Evolutionary conservation across 2,888 invertebrate species (phyloP).

Genomic region (Orthonevra nobilis): DNA sequence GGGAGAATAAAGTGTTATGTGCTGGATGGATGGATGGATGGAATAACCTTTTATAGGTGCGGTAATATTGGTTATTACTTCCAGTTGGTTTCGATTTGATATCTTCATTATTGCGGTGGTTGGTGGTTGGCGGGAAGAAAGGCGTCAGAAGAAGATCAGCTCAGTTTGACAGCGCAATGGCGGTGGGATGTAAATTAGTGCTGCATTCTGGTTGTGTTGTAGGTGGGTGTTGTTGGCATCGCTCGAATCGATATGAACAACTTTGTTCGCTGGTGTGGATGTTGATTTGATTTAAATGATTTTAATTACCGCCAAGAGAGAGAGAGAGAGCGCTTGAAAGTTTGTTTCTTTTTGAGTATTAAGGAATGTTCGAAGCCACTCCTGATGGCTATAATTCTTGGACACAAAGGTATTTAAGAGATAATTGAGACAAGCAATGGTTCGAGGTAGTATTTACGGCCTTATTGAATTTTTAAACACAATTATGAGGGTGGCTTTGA

Average conservation of each 20-base stretch:
- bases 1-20: conserved; percentile 43
- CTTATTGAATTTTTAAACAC: too few relatives aligned
- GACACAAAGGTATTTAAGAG: conserved; percentile 10
- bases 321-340: too few relatives aligned
- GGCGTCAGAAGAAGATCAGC: conserved; percentile 22
- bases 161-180: conserved; percentile 53
- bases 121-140: conserved; percentile 21
- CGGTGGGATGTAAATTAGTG: conserved; percentile 62
- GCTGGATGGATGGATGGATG: conserved; percentile 18
- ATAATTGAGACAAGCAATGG: too few relatives aligned
- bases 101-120: conserved; percentile 67
- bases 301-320: too few relatives aligned
- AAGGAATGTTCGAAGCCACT: conserved; percentile 16
- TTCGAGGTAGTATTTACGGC: neutral
- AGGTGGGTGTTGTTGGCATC: conserved; percentile 49
- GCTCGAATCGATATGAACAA: too few relatives aligned
- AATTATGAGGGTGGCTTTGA: too few relatives aligned
- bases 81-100: conserved; percentile 62
- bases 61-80: conserved; percentile 70
- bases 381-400: neutral
- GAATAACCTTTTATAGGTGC: conserved; percentile 67
- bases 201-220: conserved; percentile 23
- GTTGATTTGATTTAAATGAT: conserved; percentile 58
- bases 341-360: neutral
- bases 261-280: conserved; percentile 26